Percentiles rank a stretch among this genome's conserved stretches.
phyloP scores from a whole-genome alignment of 2,797 vertebrate genomes.

The Eptatretus atami region DNA sequence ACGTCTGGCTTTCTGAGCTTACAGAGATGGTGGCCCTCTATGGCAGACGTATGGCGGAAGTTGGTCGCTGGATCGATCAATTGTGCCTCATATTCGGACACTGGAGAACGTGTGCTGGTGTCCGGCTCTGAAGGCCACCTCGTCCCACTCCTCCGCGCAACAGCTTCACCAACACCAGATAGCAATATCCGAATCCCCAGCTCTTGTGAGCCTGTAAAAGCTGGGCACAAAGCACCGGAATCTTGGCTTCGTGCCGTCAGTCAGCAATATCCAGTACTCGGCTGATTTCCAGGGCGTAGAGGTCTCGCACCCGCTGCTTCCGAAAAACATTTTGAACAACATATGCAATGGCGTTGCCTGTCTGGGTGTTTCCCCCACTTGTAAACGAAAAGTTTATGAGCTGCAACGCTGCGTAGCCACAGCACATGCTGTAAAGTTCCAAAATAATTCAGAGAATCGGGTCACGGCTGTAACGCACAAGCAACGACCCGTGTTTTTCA shows the following conservation, averaged over 20 bases:
- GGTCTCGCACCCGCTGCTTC: slow-evolving; percentile 37
- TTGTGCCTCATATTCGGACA: slow-evolving; percentile 75
- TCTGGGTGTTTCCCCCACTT: slow-evolving; percentile 69
- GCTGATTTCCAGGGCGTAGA: slow-evolving; percentile 26
- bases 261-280: slow-evolving; percentile 73
- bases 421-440: slow-evolving; percentile 23
- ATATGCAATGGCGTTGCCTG: slow-evolving; percentile 64
- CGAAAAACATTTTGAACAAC: slow-evolving; percentile 42
- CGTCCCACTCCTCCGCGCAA: slow-evolving; percentile 61
- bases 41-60: slow-evolving; percentile 73
- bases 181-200: slow-evolving; percentile 72
- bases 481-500: slow-evolving; percentile 53
- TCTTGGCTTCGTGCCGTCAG: slow-evolving; percentile 83
- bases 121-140: slow-evolving; percentile 74
- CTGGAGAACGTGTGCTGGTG: slow-evolving; percentile 68
- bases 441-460: slow-evolving; percentile 51
- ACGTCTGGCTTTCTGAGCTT: background rate
- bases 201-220: slow-evolving; percentile 27
- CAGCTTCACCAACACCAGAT: slow-evolving; percentile 71
- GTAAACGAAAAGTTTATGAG: slow-evolving; percentile 40
- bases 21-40: slow-evolving; percentile 21
- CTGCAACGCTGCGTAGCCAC: slow-evolving; percentile 44
- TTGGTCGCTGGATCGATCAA: slow-evolving; percentile 62
- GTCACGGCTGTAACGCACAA: slow-evolving; percentile 56
- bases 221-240: slow-evolving; percentile 51